A percentile compares a stretch with the other conserved stretches of the same genome.
Conservation (phyloP, 2,888 invertebrate genomes). For the Hyposoter dolosus region DNA sequence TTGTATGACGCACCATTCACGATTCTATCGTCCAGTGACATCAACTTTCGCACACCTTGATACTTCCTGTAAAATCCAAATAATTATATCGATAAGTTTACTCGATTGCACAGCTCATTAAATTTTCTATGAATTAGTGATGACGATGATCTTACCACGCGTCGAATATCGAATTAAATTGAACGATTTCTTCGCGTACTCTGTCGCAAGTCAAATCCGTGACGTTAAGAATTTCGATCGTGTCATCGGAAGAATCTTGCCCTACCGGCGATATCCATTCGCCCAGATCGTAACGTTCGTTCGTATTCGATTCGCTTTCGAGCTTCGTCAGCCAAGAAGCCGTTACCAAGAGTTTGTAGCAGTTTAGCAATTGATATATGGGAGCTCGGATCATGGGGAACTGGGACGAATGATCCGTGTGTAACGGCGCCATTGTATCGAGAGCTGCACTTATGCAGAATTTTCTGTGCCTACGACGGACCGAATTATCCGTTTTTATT, state of each 20-base stretch:
- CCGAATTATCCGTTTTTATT: neutral
- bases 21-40: slow-evolving; percentile 73
- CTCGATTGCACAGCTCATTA: neutral
- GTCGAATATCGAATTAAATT: slow-evolving; percentile 75
- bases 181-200: slow-evolving; percentile 73
- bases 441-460: slow-evolving; percentile 76
- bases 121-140: neutral
- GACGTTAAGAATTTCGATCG: slow-evolving; percentile 74
- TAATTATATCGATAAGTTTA: neutral
- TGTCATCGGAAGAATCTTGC: slow-evolving; percentile 65
- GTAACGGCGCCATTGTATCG: slow-evolving; percentile 64
- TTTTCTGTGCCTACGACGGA: slow-evolving; percentile 71
- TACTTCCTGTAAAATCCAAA: slow-evolving; percentile 74
- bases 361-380: slow-evolving; percentile 78
- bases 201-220: slow-evolving; percentile 70
- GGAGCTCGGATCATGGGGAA: slow-evolving; percentile 79
- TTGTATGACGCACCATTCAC: slow-evolving; percentile 78
- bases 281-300: slow-evolving; percentile 60
- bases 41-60: slow-evolving; percentile 77
- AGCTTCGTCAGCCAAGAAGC: slow-evolving; percentile 64
- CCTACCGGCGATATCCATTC: slow-evolving; percentile 54
- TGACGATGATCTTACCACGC: slow-evolving; percentile 70
- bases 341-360: slow-evolving; percentile 74
- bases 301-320: slow-evolving; percentile 57
- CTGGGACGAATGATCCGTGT: slow-evolving; percentile 65